Percentiles rank a stretch among this genome's conserved stretches.
phyloP scores from a whole-genome alignment of 2,888 invertebrate genomes.

The Keiferia lycopersicella region DNA sequence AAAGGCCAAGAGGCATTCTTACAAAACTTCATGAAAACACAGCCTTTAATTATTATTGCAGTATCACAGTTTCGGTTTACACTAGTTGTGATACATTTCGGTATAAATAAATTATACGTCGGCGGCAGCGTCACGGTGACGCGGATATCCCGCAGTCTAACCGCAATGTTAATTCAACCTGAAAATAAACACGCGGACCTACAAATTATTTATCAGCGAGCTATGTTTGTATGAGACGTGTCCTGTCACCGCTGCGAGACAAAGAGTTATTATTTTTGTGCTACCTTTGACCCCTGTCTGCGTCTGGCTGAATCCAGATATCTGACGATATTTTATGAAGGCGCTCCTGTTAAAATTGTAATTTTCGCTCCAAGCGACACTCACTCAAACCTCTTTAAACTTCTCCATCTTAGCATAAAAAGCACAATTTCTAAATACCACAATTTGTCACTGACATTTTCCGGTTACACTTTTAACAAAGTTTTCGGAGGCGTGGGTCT shows the following conservation, averaged over 20 bases:
- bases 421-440: constrained; percentile 32
- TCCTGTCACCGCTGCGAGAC: neutral
- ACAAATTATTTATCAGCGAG: constrained; percentile 27
- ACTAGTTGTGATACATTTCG: constrained; percentile 22
- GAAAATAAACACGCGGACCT: constrained; percentile 24
- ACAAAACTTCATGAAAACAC: constrained; percentile 23
- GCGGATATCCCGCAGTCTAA: constrained; percentile 25
- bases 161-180: constrained; percentile 31
- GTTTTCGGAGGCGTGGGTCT: constrained; percentile 38
- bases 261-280: constrained; percentile 14
- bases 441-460: constrained; percentile 45
- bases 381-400: constrained; percentile 15
- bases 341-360: neutral
- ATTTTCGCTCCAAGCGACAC: neutral
- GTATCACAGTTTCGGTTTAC: constrained; percentile 22
- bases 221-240: neutral
- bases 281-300: constrained; percentile 7
- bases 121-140: constrained; percentile 28
- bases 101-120: constrained; percentile 28
- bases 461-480: constrained; percentile 41
- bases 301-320: neutral
- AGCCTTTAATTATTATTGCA: constrained; percentile 23
- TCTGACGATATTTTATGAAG: neutral
- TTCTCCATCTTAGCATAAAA: constrained; percentile 21
- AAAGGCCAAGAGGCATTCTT: neutral